These are phyloP conservation scores for Aphidius ervi DNA, from an alignment of 1,140 invertebrate species.

Conservation along the genomic window DNA sequence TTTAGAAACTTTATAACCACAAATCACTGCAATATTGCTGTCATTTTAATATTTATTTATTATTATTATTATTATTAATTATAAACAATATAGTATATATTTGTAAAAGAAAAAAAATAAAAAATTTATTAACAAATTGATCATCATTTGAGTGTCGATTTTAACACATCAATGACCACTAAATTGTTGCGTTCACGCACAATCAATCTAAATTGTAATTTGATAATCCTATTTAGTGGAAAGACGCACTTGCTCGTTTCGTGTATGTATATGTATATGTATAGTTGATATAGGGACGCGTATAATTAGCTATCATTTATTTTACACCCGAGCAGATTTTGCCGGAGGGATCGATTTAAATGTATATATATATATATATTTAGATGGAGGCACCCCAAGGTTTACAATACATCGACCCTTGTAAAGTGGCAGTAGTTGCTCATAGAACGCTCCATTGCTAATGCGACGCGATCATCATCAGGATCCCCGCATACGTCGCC, in stretches of 20 bases:
- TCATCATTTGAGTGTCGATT: too few species aligned
- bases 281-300: slow-evolving; percentile 31
- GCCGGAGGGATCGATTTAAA: background rate
- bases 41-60: too few species aligned
- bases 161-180: too few species aligned
- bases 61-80: too few species aligned
- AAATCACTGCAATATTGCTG: too few species aligned
- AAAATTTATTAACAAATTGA: too few species aligned
- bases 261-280: too few species aligned
- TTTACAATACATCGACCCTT: slow-evolving; percentile 11
- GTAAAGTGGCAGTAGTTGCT: slow-evolving; percentile 41
- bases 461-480: slow-evolving; percentile 48
- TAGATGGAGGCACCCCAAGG: slow-evolving; percentile 10
- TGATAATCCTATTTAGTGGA: slow-evolving; percentile 39
- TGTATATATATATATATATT: background rate
- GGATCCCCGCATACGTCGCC: too few species aligned
- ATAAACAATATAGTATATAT: too few species aligned
- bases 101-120: too few species aligned
- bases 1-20: too few species aligned
- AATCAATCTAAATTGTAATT: slow-evolving; percentile 44
- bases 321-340: slow-evolving; percentile 37
- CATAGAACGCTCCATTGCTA: slow-evolving; percentile 50
- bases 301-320: slow-evolving; percentile 53
- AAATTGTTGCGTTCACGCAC: slow-evolving; percentile 18
- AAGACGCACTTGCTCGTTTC: slow-evolving; percentile 36